Evolutionary conservation across 2,888 invertebrate genomes (phyloP).

Genomic region (Urechis unicinctus): DNA sequence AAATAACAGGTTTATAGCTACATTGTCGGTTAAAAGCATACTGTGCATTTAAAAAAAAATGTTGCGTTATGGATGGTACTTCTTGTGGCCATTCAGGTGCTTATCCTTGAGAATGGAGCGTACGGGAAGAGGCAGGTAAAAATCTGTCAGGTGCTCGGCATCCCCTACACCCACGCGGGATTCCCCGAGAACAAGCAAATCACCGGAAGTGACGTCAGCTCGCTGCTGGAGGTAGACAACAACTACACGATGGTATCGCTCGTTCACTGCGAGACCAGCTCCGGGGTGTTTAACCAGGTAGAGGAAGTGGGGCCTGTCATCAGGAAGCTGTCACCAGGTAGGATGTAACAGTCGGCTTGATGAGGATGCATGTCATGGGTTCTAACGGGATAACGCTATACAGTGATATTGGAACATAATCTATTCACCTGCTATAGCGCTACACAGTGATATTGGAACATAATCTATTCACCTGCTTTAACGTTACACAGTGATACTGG

Average conservation of each 20-base stretch:
- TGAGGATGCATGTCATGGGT: not conserved
- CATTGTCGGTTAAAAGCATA: too few species aligned
- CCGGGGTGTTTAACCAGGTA: constrained; percentile 52
- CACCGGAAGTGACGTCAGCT: constrained; percentile 27
- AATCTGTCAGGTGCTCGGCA: constrained; percentile 46
- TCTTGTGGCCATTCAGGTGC: too few species aligned
- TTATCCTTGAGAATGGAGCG: constrained; percentile 52
- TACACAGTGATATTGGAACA: too few species aligned
- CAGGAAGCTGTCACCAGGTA: constrained; percentile 34
- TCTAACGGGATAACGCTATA: too few species aligned
- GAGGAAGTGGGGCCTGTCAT: constrained; percentile 46
- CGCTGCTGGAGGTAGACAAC: constrained; percentile 29
- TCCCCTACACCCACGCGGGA: constrained; percentile 36
- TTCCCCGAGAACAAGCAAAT: constrained; percentile 48
- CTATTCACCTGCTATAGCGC: too few species aligned
- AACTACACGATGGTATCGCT: constrained; percentile 47
- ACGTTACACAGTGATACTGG: too few species aligned
- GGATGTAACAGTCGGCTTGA: constrained; percentile 6
- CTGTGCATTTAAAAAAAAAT: too few species aligned
- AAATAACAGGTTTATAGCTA: too few species aligned
- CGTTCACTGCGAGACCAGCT: constrained; percentile 54
- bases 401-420: too few species aligned
- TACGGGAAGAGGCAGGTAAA: constrained; percentile 52
- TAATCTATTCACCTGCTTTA: too few species aligned
- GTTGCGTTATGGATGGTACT: too few species aligned